Base-by-base conservation (phyloP, 2,888 invertebrate species). In the Metellina segmentata region DNA sequence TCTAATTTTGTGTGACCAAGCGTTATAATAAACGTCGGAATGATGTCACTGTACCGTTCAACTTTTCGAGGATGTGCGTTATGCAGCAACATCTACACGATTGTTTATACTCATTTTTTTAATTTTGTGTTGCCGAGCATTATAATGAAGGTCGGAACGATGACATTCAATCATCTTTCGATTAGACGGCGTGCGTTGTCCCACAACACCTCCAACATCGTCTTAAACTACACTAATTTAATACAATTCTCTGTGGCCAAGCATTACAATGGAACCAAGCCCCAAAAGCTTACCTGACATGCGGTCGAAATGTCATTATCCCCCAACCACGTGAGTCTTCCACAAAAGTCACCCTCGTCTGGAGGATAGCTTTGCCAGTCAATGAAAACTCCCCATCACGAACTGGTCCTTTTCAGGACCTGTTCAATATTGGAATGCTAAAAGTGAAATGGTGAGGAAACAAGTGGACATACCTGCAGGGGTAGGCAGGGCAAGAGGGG, bases 391-490 rank as follows among this genome's bases (percentile, higher is more conserved):
- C 81, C 11, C 61, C 51, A 13, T 72, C 20, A 74, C 71, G 48
- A 74, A 75, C 6, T 7, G 16, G 16, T 2, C 34, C 34, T 34
- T 34, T 34, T 6, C 79, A 16, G 79, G 49, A 90, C 89, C 89
- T 85, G 89, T 90, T 90, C 77, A 83, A 90, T 85, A 77, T 70
- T 75, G 77, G 81, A 82, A 83, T 77, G 82, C 70, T 52, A 78
- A 52, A 75, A 51, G 7, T 19, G 61, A 75, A 74, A 72, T 53
- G 71, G 71, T 72, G 52, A 16, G 53, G 82, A 34, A 78, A 81
- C 61, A 87, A 91, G 87, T 87, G 82, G 81, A 91, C 69, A 78
- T 78, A 75, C 53, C 72, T 86, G 53, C 13, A 72, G 52, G 16
- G 85, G 75, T 78, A 74, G 69, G 49, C 8, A 71, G 77, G 71